A percentile compares a stretch with the other conserved stretches of the same genome.
Evolutionary conservation across 1,140 invertebrate genomes (phyloP).

Genomic region (Zaprionus camerounensis): DNA sequence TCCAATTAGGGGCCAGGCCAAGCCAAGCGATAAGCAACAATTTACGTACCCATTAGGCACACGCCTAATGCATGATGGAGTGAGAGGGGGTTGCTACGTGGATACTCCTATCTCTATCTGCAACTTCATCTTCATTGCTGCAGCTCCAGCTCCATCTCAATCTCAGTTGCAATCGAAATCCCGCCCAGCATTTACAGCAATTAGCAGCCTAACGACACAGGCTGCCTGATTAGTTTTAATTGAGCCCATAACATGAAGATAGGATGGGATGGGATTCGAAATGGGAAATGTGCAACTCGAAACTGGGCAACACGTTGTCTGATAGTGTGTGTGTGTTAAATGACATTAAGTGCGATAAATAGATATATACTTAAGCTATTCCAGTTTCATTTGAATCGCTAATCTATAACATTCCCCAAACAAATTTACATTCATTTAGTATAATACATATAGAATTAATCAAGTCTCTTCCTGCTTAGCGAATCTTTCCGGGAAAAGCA

Average conservation of each 20-base stretch:
- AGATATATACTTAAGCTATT: slow-evolving; percentile 3
- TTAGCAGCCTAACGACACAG: slow-evolving; percentile 37
- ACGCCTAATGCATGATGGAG: neutral
- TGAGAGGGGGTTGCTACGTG: neutral
- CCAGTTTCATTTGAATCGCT: neutral
- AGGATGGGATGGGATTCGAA: slow-evolving; percentile 20
- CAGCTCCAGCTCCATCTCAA: slow-evolving; percentile 4
- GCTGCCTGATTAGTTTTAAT: slow-evolving; percentile 55
- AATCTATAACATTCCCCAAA: neutral
- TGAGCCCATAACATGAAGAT: slow-evolving; percentile 31
- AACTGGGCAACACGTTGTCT: neutral
- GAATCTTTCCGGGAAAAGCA: neutral
- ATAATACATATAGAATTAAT: neutral
- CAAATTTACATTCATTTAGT: slow-evolving; percentile 1
- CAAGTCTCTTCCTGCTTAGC: neutral
- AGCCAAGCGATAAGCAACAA: slow-evolving; percentile 33
- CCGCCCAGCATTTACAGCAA: slow-evolving; percentile 43
- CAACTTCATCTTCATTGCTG: slow-evolving; percentile 4
- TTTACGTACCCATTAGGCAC: slow-evolving; percentile 29
- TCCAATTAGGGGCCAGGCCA: slow-evolving; percentile 24
- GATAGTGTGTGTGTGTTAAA: slow-evolving; percentile 4
- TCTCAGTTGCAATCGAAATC: slow-evolving; percentile 9
- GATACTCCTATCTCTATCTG: neutral
- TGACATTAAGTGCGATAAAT: slow-evolving; percentile 16
- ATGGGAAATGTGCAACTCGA: neutral